A percentile compares a stretch with the other conserved stretches of the same genome.
Evolutionary conservation across 2,888 invertebrate genomes (phyloP).

Genomic region (Trissolcus japonicus): DNA sequence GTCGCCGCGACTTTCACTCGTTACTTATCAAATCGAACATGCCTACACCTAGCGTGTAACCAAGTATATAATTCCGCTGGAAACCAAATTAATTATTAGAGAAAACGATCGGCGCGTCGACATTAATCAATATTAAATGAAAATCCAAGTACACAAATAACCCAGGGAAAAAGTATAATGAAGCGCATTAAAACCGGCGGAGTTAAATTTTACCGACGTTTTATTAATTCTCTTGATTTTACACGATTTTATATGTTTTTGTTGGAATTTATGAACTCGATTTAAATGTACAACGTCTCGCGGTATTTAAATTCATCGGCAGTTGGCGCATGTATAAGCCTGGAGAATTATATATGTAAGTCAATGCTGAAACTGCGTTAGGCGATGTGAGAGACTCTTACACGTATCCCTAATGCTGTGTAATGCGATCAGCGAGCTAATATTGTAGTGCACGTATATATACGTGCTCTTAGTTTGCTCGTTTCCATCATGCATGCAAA

Average conservation of each 20-base stretch:
- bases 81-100: neutral
- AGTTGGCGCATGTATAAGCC: too few species aligned
- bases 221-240: too few species aligned
- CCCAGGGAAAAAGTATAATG: too few species aligned
- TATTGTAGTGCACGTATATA: conserved; percentile 59
- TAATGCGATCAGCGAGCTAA: conserved; percentile 74
- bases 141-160: too few species aligned
- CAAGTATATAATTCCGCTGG: conserved; percentile 15
- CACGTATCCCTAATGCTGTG: conserved; percentile 72
- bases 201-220: too few species aligned
- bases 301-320: too few species aligned
- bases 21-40: conserved; percentile 56
- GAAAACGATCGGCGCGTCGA: conserved; percentile 3
- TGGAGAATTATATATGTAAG: conserved; percentile 37
- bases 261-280: too few species aligned
- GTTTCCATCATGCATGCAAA: conserved; percentile 54
- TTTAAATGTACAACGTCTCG: too few species aligned
- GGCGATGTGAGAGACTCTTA: conserved; percentile 69
- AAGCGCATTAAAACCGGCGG: too few species aligned
- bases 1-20: conserved; percentile 49
- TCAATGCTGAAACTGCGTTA: conserved; percentile 55
- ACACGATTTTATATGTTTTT: too few species aligned
- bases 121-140: neutral
- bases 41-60: conserved; percentile 7
- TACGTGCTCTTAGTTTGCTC: conserved; percentile 41